Evolutionary conservation across 2,888 invertebrate genomes (phyloP).

Genomic region (Cephus rjabovi): DNA sequence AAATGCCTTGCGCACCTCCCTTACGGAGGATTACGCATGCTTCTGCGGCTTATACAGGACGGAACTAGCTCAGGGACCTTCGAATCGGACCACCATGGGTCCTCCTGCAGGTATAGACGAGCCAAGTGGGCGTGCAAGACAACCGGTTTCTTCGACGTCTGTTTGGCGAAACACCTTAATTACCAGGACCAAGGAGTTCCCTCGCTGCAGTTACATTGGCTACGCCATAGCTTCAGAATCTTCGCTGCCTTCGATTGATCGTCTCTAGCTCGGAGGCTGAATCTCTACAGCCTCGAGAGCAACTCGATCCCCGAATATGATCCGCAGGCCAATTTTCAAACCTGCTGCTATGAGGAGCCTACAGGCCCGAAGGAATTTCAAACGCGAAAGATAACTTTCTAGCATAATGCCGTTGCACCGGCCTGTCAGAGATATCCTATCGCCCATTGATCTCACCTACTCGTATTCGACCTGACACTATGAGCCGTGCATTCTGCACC

Average conservation of each 20-base stretch:
- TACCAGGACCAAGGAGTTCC: constrained; percentile 38
- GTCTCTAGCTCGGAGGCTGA: no score
- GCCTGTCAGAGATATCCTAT: no score
- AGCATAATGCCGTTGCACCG: no score
- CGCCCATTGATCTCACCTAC: no score
- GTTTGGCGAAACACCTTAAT: constrained; percentile 51
- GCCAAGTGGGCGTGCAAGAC: constrained; percentile 26
- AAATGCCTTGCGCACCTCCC: neutral
- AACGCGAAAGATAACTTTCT: no score
- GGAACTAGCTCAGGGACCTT: neutral
- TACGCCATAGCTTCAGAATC: no score
- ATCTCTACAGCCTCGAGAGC: no score
- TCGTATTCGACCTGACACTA: no score
- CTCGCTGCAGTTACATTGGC: no score
- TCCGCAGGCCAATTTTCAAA: neutral
- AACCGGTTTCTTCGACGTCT: constrained; percentile 46
- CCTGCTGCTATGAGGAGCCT: neutral
- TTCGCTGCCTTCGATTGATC: no score
- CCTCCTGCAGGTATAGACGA: constrained; percentile 1
- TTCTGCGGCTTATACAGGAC: constrained; percentile 11
- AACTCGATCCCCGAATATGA: no score
- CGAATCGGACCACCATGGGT: neutral
- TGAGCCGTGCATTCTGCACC: neutral
- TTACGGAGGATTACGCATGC: constrained; percentile 28
- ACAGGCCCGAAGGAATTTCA: no score